These are phyloP conservation scores for Sclerodermus sp. DNA, from an alignment of 2,888 invertebrate genomes.

Conservation along the genomic window DNA sequence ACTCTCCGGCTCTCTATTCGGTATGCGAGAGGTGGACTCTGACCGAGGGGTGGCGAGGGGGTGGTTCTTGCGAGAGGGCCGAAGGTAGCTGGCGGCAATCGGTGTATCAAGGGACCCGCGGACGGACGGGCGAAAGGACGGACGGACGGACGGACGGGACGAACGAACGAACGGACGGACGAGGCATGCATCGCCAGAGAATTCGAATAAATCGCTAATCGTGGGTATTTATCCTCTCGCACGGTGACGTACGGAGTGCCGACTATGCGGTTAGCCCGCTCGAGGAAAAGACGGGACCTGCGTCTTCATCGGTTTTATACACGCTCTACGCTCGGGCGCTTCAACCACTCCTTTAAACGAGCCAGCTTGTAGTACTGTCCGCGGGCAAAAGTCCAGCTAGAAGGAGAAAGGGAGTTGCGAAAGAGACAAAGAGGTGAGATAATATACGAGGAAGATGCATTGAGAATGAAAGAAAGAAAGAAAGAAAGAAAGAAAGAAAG, in stretches of 20 bases:
- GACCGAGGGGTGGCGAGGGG: too few species aligned
- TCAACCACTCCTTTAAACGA: conserved; percentile 26
- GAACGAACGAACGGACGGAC: too few species aligned
- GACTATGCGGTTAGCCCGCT: conserved; percentile 3
- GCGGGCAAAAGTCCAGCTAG: conserved; percentile 11
- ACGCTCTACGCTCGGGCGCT: conserved; percentile 2
- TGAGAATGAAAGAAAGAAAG: neutral
- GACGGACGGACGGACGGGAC: too few species aligned
- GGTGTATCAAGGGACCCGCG: neutral
- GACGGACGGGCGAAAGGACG: conserved; percentile 3
- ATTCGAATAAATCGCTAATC: too few species aligned
- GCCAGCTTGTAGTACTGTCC: conserved; percentile 10
- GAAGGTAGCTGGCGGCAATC: too few species aligned
- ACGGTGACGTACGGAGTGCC: conserved; percentile 2
- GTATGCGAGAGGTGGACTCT: too few species aligned
- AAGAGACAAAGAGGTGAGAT: conserved; percentile 6
- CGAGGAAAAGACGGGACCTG: neutral
- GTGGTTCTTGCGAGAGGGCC: too few species aligned
- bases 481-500: neutral
- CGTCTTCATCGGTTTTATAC: conserved; percentile 32
- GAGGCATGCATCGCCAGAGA: too few species aligned
- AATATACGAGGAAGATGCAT: neutral
- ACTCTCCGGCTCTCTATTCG: too few species aligned
- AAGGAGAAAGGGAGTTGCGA: conserved; percentile 1
- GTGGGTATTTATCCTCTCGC: conserved; percentile 25